phyloP scores from a whole-genome alignment of 2,113 vertebrate genomes.

The Pteropus alecto region DNA sequence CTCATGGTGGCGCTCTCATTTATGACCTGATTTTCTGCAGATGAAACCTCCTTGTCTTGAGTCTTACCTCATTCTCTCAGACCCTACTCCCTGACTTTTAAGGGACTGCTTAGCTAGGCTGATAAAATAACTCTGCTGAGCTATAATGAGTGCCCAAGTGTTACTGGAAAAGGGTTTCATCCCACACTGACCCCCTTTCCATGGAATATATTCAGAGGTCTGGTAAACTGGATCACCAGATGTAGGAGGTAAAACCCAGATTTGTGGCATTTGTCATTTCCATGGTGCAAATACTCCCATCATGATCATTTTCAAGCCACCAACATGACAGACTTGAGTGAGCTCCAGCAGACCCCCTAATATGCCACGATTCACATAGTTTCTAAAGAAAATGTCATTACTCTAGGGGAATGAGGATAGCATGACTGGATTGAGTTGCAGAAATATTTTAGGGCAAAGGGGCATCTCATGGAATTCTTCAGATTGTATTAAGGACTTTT shows the following conservation, averaged over 20 bases:
- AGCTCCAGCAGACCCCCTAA: background rate
- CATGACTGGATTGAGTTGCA: background rate
- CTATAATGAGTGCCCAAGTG: background rate
- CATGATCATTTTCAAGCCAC: background rate
- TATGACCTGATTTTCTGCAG: background rate
- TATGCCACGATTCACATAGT: background rate
- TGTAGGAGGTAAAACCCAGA: background rate
- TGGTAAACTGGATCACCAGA: background rate
- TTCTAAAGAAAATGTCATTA: background rate
- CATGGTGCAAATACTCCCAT: background rate
- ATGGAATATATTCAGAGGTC: background rate
- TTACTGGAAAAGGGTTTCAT: background rate
- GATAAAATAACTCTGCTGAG: background rate
- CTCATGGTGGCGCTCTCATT: background rate
- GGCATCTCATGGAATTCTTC: background rate
- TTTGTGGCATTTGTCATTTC: background rate
- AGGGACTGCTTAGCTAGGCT: background rate
- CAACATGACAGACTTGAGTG: background rate
- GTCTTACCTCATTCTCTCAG: background rate
- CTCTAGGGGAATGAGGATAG: background rate
- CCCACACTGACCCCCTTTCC: background rate
- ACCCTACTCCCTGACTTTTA: background rate
- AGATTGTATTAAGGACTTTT: background rate
- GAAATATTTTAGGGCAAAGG: background rate
- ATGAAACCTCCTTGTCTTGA: background rate